Base-by-base conservation (phyloP, 2,113 vertebrate genomes). In the Melanotaenia duboulayi region DNA sequence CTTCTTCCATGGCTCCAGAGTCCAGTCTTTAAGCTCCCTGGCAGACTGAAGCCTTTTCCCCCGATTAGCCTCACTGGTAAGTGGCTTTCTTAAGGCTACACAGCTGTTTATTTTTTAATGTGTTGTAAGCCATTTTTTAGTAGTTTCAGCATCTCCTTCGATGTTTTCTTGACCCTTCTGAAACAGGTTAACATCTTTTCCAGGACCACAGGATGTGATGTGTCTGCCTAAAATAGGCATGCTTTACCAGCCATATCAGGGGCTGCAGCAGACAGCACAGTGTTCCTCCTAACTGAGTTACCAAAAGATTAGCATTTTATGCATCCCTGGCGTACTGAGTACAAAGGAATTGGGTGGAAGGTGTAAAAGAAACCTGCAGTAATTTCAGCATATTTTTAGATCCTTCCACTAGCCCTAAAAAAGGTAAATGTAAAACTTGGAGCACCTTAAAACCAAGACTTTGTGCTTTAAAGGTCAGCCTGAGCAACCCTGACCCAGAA, bases 291-390 rank as follows among this genome's bases (percentile, higher is more conserved):
- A 75, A 85, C 32, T 71, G 62, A 78, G 66, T 48, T 71, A 56
- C n/a, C 69, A 17, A 32, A 20, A 62, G 67, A 58, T 55, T 46
- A 66, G 71, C 74, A 75, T 39, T 64, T 32, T 78, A 71, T 83
- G 62, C 42, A 62, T 25, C 57, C 23, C 74, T 78, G 81, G 61
- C 74, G 65, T 40, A 59, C 63, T 59, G 67, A 52, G 23, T 7
- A n/a, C 60, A 74, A 63, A 23, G n/a, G 24, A 52, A 22, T n/a
- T 4, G 35, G 14, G 20, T 25, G 16, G 8, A 42, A 9, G 40
- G 22, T 2, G 1, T 23, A 11, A 42, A 51, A 74, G 74, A 78
- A 14, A n/a, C n/a, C 52, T 49, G 66, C 74, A 69, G 39, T 55
- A 58, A 78, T n/a, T n/a, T 72, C 58, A 75, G 69, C 70, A 75